Evolutionary conservation across 2,888 invertebrate genomes (phyloP), one percentile per base, ranked within the genome.

Genomic region (Phrixothrix hirtus): DNA sequence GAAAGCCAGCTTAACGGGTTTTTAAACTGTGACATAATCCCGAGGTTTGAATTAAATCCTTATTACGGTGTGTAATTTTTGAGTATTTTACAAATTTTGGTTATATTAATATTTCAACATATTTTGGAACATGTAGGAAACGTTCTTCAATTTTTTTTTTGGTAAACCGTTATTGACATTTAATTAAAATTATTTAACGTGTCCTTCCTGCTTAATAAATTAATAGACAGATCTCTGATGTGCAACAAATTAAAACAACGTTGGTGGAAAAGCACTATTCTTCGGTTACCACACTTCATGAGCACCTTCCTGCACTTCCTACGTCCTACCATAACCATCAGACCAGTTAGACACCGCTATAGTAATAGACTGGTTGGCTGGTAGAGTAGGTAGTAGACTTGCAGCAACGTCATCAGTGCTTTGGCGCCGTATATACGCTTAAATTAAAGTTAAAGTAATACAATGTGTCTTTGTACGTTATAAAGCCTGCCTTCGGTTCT

Each of bases 241-340:
- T 2, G 11, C 13, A 31, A 31, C 4, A 5, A 10, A 31, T 13
- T 13, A 13, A 11, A 37, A 11, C 9, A 32, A 34, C 21, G 14
- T 36, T 43, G 53, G 42, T 53, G 42, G 43, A 53, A 53, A 27
- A 11, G 27, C 30, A 6, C 6, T 25, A 11, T 17, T 6, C 13
- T 7, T 10, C 27, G 38, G 25, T 32, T 42, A 25, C 30, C 36
- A 46, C 43, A 47, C 37, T 43, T 30, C 36, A 12, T 37, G 47
- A 48, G 48, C 47, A 53, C 48, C 53, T 52, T 39, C 43, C 30
- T 53, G 53, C 15, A 48, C 53, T 53, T 53, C 53, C 53, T 53
- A 53, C 53, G 53, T 38, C 48, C 53, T 53, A 38, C 38, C 53
- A 53, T 44, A 53, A 53, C 47, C 38, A 34, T 29, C 37, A 16